phyloP scores from a whole-genome alignment of 2,888 invertebrate genomes.

The Nowickia ferox region DNA sequence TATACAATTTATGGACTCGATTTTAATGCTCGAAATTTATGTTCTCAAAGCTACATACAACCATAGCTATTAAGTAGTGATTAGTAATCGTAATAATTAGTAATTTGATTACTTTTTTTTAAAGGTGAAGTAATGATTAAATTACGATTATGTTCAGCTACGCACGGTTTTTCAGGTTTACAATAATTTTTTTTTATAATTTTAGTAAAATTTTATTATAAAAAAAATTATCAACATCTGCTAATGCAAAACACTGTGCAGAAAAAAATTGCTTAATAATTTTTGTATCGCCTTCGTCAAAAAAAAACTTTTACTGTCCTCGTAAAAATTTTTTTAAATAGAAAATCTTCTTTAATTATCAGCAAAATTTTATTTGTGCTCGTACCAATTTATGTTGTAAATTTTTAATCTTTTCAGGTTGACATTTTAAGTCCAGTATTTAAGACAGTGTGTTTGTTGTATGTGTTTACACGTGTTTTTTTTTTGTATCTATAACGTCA shows the following conservation, averaged over 20 bases:
- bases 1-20: no score
- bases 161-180: no score
- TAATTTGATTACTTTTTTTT: no score
- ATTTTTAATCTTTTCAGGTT: conserved; percentile 45
- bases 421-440: conserved; percentile 22
- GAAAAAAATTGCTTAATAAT: no score
- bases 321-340: background rate
- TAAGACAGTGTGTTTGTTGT: background rate
- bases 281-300: background rate
- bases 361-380: conserved; percentile 42
- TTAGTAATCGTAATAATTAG: no score
- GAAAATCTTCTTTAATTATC: conserved; percentile 50
- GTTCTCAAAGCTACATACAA: no score
- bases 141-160: no score
- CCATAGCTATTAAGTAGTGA: no score
- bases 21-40: no score
- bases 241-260: no score
- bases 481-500: conserved; percentile 46
- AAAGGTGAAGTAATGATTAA: no score
- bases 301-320: background rate
- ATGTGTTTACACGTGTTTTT: background rate
- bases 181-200: background rate
- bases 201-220: no score
- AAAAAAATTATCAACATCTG: background rate
- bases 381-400: conserved; percentile 45